Conservation (phyloP, 2,113 vertebrate genomes). For the Capricornis sumatraensis region DNA sequence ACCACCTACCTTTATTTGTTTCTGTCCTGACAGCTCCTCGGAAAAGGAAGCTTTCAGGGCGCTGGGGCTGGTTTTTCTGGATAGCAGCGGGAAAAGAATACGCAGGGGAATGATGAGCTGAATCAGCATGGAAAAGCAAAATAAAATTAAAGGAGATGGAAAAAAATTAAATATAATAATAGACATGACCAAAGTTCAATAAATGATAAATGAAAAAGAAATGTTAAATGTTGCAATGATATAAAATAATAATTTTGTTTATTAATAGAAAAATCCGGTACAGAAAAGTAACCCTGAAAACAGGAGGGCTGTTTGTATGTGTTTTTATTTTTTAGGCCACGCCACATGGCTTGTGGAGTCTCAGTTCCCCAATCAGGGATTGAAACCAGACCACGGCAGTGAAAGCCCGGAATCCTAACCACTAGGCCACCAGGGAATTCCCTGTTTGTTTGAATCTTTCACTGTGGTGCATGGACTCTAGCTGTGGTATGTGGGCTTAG, state of each 20-base stretch:
- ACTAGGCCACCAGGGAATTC: not conserved
- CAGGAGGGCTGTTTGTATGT: not conserved
- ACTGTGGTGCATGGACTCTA: not conserved
- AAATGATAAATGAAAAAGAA: slow-evolving; percentile 66
- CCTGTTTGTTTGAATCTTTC: not conserved
- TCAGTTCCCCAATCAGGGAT: not conserved
- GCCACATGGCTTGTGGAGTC: not conserved
- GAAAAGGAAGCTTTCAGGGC: slow-evolving; percentile 94
- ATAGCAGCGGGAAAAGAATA: slow-evolving; percentile 82
- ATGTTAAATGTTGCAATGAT: slow-evolving; percentile 57
- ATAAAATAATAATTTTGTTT: slow-evolving; percentile 66
- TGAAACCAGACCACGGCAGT: not conserved
- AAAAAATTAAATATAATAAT: slow-evolving; percentile 19
- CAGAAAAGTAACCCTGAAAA: not conserved
- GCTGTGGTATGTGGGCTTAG: not conserved
- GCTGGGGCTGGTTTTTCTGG: slow-evolving; percentile 82
- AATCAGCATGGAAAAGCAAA: slow-evolving; percentile 57
- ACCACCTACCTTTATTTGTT: slow-evolving; percentile 87
- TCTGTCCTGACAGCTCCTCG: slow-evolving; percentile 89
- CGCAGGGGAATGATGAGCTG: slow-evolving; percentile 89
- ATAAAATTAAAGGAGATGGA: slow-evolving; percentile 37
- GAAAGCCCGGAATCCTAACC: not conserved
- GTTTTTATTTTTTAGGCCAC: not conserved
- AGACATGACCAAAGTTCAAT: slow-evolving; percentile 62
- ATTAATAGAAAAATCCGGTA: slow-evolving; percentile 59